Conservation (phyloP, 1,140 invertebrate species). For the Scylla paramamosain region DNA sequence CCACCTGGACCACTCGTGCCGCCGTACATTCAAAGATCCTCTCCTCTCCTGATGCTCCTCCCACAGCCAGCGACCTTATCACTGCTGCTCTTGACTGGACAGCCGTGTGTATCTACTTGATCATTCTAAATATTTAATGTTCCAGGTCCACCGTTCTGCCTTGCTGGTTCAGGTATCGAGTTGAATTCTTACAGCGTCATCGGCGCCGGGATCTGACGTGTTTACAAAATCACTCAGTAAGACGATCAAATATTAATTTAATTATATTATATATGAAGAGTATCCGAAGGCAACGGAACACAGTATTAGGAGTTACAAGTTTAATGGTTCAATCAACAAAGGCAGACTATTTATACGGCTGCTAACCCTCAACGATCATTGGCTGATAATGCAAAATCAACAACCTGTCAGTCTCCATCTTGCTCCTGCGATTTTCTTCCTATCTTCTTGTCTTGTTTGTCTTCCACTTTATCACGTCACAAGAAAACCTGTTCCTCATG, state of each 20-base stretch:
- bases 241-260: neutral
- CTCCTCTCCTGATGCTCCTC: neutral
- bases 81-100: neutral
- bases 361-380: constrained; percentile 1
- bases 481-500: constrained; percentile 22
- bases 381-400: constrained; percentile 22
- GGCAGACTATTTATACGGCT: neutral
- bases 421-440: neutral
- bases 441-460: constrained; percentile 13
- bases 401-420: constrained; percentile 12
- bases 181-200: neutral
- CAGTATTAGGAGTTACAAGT: neutral
- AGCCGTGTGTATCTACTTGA: neutral
- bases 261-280: constrained; percentile 21
- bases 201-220: neutral
- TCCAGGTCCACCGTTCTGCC: neutral
- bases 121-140: neutral
- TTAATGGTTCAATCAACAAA: constrained; percentile 13
- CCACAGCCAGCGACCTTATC: neutral
- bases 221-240: neutral
- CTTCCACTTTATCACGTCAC: constrained; percentile 18
- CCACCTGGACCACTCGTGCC: constrained; percentile 1
- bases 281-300: neutral
- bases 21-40: constrained; percentile 16
- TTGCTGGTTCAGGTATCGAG: neutral